Conservation (phyloP, 2,888 invertebrate species). For the Pristionchus maxplancki region DNA sequence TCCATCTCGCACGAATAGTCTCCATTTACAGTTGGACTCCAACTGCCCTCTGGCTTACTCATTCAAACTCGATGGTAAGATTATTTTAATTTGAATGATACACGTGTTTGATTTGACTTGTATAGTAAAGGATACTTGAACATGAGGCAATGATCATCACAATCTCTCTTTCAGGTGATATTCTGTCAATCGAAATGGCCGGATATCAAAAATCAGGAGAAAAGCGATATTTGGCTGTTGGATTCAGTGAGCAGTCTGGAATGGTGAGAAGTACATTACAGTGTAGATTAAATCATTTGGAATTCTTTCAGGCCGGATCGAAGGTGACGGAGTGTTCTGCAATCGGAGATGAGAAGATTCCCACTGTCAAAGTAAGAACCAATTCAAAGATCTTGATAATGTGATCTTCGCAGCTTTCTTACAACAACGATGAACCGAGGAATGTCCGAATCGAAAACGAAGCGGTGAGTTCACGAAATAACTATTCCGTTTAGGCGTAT, state of each 20-base stretch:
- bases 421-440: background rate
- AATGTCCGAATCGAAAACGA: slow-evolving; percentile 9
- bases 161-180: background rate
- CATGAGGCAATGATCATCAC: background rate
- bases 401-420: background rate
- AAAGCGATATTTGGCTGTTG: background rate
- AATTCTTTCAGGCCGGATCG: background rate
- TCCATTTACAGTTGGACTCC: background rate
- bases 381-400: background rate
- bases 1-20: background rate
- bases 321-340: slow-evolving; percentile 64
- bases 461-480: background rate
- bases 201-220: background rate
- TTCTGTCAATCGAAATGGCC: slow-evolving; percentile 23
- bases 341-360: slow-evolving; percentile 53
- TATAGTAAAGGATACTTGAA: background rate
- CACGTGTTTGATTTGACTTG: too few species aligned
- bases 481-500: background rate
- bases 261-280: slow-evolving; percentile 9
- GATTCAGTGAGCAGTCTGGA: background rate
- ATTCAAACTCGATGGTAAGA: slow-evolving; percentile 1
- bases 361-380: background rate
- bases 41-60: slow-evolving; percentile 16
- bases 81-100: too few species aligned
- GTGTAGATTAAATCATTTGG: background rate